Evolutionary conservation across 2,888 invertebrate genomes (phyloP).

Genomic region (Slavum lentiscoides): DNA sequence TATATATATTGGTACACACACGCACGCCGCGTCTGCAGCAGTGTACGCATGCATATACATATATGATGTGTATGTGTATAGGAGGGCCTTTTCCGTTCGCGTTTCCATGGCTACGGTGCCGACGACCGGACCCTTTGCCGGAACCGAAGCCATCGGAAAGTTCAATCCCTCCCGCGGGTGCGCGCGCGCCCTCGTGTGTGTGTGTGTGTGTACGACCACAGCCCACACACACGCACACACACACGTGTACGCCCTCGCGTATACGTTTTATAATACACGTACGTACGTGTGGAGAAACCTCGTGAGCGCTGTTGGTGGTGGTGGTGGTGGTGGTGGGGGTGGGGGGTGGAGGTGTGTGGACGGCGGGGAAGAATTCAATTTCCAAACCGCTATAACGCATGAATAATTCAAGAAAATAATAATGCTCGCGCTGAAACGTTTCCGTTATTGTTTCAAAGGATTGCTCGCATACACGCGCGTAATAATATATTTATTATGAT

Average conservation of each 20-base stretch:
- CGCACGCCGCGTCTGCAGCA: too few relatives aligned
- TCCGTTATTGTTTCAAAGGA: constrained; percentile 48
- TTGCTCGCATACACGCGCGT: not conserved
- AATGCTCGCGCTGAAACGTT: constrained; percentile 26
- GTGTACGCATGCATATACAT: too few relatives aligned
- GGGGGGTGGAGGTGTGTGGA: too few relatives aligned
- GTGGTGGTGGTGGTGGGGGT: too few relatives aligned
- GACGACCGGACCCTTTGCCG: constrained; percentile 50
- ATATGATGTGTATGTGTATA: not conserved
- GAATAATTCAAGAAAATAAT: constrained; percentile 53
- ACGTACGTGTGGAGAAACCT: not conserved
- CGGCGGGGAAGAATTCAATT: constrained; percentile 43
- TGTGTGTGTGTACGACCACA: constrained; percentile 1
- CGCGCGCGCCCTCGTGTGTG: not conserved
- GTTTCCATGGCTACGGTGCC: constrained; percentile 37
- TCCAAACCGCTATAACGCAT: constrained; percentile 48
- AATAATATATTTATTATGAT: not conserved
- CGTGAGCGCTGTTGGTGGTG: too few relatives aligned
- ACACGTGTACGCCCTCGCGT: not conserved
- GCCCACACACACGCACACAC: constrained; percentile 18
- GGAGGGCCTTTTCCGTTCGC: constrained; percentile 36
- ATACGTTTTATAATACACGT: not conserved
- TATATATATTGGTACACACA: too few relatives aligned
- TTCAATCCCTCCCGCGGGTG: constrained; percentile 41
- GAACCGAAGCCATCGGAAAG: constrained; percentile 54